Evolutionary conservation across 2,797 vertebrate species (phyloP), one percentile per base, ranked within the genome.

Genomic region (Peromyscus aztecus): DNA sequence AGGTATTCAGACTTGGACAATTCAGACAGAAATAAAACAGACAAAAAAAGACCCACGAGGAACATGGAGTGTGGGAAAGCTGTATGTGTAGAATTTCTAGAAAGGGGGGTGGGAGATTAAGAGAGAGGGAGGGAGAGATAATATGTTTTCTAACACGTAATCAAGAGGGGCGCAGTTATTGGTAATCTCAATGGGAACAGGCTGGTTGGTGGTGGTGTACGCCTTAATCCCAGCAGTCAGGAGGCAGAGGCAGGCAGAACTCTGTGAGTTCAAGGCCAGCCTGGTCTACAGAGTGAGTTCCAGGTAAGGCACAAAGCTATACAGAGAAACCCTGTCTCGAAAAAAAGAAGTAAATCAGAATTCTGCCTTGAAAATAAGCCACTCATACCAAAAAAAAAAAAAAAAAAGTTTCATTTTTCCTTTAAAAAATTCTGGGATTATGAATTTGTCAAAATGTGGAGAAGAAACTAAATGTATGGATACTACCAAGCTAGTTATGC

Each of bases 11-110:
- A 23, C 27, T 87, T 29, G 55, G 27, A 29, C 6, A 81, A 17
- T 65, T 76, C 40, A 90, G 55, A 40, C 6, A 94, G 80, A 95
- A 77, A 59, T 27, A 37, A 10, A 75, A 31, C 24, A 82, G 55
- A 6, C 49, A 59, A 29, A 80, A 80, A 65, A 65, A 96, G 61
- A 13, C 90, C 59, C 2, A 91, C 0, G 1, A 93, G 31, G 27
- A 83, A 21, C 61, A 23, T 34, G n/a, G 65, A 14, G 8, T 37
- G 21, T 61, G 23, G 9, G 83, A 34, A 97, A 91, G 31, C 7
- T 14, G 55, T 27, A 87, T n/a, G 59, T 31, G 10, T 21, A 31
- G 21, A 65, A 19, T 43, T 77, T 77, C 75, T 46, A 31, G 75
- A 49, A 85, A 49, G 65, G 10, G 19, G 14, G 2, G 4, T 27